Evolutionary conservation across 1,140 invertebrate species (phyloP).

Genomic region (Calosoma granatense): DNA sequence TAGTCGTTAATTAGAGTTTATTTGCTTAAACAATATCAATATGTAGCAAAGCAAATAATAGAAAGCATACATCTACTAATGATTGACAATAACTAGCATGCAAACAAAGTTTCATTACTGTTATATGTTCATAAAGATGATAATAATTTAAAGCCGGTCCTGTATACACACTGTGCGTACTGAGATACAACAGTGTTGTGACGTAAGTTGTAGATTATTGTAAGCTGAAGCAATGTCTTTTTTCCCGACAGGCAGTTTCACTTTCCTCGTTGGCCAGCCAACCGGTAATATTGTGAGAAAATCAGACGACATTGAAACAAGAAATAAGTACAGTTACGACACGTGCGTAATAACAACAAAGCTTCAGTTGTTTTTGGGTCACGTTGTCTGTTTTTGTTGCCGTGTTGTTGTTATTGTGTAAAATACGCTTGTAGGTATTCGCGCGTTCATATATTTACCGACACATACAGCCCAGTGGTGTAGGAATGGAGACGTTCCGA

Average conservation of each 20-base stretch:
- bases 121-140: too few relatives aligned
- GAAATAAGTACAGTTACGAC: background rate
- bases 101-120: too few relatives aligned
- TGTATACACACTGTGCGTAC: too few relatives aligned
- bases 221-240: background rate
- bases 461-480: background rate
- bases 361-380: background rate
- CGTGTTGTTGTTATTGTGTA: too few relatives aligned
- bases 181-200: too few relatives aligned
- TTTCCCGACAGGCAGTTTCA: background rate
- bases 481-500: background rate
- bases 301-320: conserved; percentile 2
- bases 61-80: too few relatives aligned
- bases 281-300: conserved; percentile 4
- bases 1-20: too few relatives aligned
- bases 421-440: background rate
- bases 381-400: too few relatives aligned
- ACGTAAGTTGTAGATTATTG: background rate
- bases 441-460: background rate
- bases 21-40: too few relatives aligned
- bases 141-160: too few relatives aligned
- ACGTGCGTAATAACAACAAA: background rate
- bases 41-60: too few relatives aligned
- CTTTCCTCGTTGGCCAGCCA: conserved; percentile 5
- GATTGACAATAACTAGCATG: too few relatives aligned